Conservation (phyloP, 2,113 vertebrate species). For the Condylura cristata region DNA sequence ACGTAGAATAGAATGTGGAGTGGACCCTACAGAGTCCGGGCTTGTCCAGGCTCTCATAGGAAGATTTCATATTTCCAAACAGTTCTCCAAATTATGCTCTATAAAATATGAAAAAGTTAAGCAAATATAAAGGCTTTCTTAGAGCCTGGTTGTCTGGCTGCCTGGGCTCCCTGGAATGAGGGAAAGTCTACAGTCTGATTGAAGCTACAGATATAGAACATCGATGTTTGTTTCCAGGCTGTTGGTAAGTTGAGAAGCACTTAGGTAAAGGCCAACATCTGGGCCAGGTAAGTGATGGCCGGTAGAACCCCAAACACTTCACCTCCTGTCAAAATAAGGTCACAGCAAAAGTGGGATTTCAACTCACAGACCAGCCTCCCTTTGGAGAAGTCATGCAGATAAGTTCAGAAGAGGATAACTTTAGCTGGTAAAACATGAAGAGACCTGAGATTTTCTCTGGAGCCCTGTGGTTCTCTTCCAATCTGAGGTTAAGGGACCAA, state of each 20-base stretch:
- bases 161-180: background rate
- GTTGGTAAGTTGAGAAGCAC: background rate
- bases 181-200: background rate
- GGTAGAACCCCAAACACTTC: no score
- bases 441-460: background rate
- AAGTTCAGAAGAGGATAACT: background rate
- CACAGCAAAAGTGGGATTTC: background rate
- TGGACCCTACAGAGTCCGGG: background rate
- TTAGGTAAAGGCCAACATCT: background rate
- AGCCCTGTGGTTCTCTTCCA: background rate
- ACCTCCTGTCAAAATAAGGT: background rate
- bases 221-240: background rate
- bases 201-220: background rate
- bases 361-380: background rate
- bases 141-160: background rate
- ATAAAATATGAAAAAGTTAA: background rate
- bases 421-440: background rate
- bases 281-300: background rate
- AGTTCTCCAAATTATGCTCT: background rate
- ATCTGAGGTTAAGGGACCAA: background rate
- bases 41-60: background rate
- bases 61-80: conserved; percentile 1
- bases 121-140: background rate
- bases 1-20: background rate
- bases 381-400: background rate